A percentile compares a stretch with the other conserved stretches of the same genome.
Conservation (phyloP, 2,888 invertebrate genomes). For the Mythimna vitellina region DNA sequence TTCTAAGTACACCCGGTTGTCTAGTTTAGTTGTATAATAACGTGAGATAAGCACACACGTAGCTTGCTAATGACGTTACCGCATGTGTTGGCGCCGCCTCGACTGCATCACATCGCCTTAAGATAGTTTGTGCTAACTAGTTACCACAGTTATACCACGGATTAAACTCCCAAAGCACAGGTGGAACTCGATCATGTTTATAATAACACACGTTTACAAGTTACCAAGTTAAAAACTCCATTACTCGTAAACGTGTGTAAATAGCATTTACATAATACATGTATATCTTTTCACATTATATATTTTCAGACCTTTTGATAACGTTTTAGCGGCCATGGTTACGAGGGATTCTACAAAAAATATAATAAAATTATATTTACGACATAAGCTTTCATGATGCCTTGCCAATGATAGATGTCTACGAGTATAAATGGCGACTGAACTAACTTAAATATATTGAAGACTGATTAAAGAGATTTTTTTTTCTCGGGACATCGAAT, state of each 20-base stretch:
- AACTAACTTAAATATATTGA: not conserved
- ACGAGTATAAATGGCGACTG: not conserved
- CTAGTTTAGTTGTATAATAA: slow-evolving; percentile 12
- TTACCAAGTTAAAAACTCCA: slow-evolving; percentile 8
- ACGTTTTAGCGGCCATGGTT: slow-evolving; percentile 18
- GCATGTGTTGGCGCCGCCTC: slow-evolving; percentile 37
- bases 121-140: slow-evolving; percentile 48
- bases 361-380: slow-evolving; percentile 22
- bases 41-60: slow-evolving; percentile 14
- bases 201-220: slow-evolving; percentile 17
- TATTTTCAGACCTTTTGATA: slow-evolving; percentile 18
- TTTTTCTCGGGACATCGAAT: slow-evolving; percentile 8
- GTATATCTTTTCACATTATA: not conserved
- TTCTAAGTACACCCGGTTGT: not conserved
- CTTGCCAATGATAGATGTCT: not conserved
- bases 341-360: slow-evolving; percentile 5
- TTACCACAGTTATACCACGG: slow-evolving; percentile 15
- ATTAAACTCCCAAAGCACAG: slow-evolving; percentile 34
- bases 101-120: slow-evolving; percentile 42
- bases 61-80: slow-evolving; percentile 37
- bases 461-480: not conserved
- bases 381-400: slow-evolving; percentile 12
- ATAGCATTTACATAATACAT: slow-evolving; percentile 1
- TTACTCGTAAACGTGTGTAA: not conserved
- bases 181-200: slow-evolving; percentile 18